These are phyloP conservation scores for Gerris buenoi DNA, from an alignment of 1,140 invertebrate species.

Conservation along the genomic window DNA sequence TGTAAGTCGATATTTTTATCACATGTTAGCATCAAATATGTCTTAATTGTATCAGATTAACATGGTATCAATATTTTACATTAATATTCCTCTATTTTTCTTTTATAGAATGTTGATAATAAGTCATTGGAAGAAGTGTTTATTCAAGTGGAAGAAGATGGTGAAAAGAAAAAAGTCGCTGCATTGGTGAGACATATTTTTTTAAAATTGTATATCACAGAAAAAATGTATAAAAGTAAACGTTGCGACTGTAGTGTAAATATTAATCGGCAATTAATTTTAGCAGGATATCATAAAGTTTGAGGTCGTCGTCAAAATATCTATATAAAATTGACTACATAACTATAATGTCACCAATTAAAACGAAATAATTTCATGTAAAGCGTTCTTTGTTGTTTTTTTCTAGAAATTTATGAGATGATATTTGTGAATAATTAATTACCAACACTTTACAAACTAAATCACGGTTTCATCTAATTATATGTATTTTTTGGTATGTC, in stretches of 20 bases:
- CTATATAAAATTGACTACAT: neutral
- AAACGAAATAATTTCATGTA: neutral
- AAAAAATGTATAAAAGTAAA: neutral
- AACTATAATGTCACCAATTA: neutral
- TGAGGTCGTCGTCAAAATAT: no score
- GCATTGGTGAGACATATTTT: neutral
- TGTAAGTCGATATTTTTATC: no score
- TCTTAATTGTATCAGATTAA: no score
- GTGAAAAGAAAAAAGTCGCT: neutral
- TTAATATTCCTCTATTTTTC: neutral
- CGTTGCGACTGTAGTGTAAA: neutral
- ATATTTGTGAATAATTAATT: no score
- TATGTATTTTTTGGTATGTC: no score
- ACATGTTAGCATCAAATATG: no score
- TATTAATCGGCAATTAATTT: neutral
- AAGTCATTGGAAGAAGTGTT: neutral
- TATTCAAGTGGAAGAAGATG: neutral
- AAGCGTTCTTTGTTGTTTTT: no score
- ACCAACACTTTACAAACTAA: no score
- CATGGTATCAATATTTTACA: no score
- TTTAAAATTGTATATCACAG: neutral
- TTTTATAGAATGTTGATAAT: neutral
- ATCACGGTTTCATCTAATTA: no score
- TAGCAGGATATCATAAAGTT: no score
- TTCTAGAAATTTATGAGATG: no score